Evolutionary conservation across 2,797 vertebrate genomes (phyloP).

Genomic region (Phaenicophaeus curvirostris): DNA sequence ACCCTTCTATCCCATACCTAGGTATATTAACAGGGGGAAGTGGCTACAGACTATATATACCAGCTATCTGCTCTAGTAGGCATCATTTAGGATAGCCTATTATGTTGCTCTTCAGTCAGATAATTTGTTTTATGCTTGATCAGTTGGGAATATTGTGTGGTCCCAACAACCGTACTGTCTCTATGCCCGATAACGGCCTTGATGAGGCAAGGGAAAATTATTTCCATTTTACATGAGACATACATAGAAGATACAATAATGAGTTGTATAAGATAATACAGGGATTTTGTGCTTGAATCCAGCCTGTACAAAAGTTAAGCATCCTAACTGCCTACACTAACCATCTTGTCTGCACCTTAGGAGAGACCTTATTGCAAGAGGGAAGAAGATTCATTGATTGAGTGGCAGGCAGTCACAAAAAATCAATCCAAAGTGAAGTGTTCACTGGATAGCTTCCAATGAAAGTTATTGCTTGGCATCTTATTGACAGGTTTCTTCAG

Average conservation of each 20-base stretch:
- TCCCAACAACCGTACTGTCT: neutral
- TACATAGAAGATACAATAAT: fast-evolving
- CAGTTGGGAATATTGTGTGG: neutral
- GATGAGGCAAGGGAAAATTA: too few relatives aligned
- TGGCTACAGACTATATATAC: fast-evolving
- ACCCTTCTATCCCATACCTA: neutral
- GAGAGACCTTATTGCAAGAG: neutral
- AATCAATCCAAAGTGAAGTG: neutral
- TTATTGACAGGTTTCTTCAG: neutral
- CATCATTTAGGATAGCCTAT: neutral
- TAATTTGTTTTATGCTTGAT: neutral
- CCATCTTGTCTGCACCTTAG: neutral
- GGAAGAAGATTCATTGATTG: neutral
- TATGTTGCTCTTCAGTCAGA: neutral
- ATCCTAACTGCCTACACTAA: neutral
- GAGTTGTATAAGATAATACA: neutral
- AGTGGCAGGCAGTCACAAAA: neutral
- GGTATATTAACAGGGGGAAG: neutral
- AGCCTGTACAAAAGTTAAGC: neutral
- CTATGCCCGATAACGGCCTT: neutral
- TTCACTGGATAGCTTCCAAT: neutral
- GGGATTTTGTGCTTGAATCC: neutral
- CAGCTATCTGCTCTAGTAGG: neutral
- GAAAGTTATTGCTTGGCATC: neutral
- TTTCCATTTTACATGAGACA: neutral